phyloP scores from a whole-genome alignment of 2,888 invertebrate genomes.

The Sesia bembeciformis region DNA sequence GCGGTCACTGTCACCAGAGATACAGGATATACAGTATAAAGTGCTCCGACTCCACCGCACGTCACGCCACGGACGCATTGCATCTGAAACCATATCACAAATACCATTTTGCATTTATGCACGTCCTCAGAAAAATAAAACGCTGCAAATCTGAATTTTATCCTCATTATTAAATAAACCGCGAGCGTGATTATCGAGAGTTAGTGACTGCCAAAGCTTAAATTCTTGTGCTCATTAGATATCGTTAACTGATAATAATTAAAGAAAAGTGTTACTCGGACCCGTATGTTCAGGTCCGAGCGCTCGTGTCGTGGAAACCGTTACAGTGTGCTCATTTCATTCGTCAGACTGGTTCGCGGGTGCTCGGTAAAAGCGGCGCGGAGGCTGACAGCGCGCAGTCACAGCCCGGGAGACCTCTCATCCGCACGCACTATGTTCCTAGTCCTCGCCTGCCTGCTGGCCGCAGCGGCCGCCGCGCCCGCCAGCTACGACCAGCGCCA shows the following conservation, averaged over 20 bases:
- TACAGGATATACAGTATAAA: not conserved
- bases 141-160: no score
- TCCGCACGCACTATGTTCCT: conserved; percentile 51
- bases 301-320: conserved; percentile 48
- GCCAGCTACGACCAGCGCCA: conserved; percentile 80
- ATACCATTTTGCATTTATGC: no score
- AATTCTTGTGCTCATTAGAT: not conserved
- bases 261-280: not conserved
- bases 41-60: no score
- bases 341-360: conserved; percentile 56
- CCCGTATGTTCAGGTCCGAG: conserved; percentile 1
- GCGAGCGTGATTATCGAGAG: no score
- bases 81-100: no score
- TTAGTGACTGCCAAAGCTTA: not conserved
- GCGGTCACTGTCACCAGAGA: conserved; percentile 22
- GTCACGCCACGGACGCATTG: no score
- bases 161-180: no score
- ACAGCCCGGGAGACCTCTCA: conserved; percentile 26
- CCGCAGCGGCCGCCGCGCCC: conserved; percentile 40
- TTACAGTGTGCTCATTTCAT: conserved; percentile 66
- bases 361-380: conserved; percentile 61
- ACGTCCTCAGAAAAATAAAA: no score
- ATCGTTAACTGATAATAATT: not conserved
- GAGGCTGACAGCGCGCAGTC: conserved; percentile 46
- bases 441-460: conserved; percentile 31